phyloP scores from a whole-genome alignment of 2,888 invertebrate genomes.

The Monopis laevigella region DNA sequence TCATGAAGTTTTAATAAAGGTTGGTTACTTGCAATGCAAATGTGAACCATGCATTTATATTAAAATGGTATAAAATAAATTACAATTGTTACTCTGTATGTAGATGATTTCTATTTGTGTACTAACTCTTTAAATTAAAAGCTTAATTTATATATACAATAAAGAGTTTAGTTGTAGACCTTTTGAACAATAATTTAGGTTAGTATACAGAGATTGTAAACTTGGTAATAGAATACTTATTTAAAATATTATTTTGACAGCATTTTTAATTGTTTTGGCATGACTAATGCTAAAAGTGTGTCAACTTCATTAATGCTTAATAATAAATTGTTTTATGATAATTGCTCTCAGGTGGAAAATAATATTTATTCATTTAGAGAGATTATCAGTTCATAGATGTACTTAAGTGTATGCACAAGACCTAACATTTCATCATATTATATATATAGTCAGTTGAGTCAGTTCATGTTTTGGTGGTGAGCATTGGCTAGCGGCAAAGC shows the following conservation, averaged over 20 bases:
- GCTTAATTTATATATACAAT: background rate
- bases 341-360: background rate
- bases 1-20: slow-evolving; percentile 8
- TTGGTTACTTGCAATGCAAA: slow-evolving; percentile 9
- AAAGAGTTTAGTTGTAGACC: no score
- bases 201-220: slow-evolving; percentile 3
- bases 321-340: background rate
- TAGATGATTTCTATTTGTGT: slow-evolving; percentile 14
- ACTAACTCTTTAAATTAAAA: background rate
- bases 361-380: background rate
- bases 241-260: slow-evolving; percentile 7
- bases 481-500: slow-evolving; percentile 18
- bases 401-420: slow-evolving; percentile 6
- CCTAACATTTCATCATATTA: slow-evolving; percentile 8
- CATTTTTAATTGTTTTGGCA: slow-evolving; percentile 3
- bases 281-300: slow-evolving; percentile 3
- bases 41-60: slow-evolving; percentile 14
- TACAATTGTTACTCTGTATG: slow-evolving; percentile 15
- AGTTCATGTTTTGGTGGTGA: slow-evolving; percentile 13
- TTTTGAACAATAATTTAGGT: no score
- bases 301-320: slow-evolving; percentile 3
- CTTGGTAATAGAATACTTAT: slow-evolving; percentile 1
- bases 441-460: slow-evolving; percentile 8
- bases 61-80: slow-evolving; percentile 6
- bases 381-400: slow-evolving; percentile 8